Conservation (phyloP, 2,113 vertebrate species). For the Motacilla alba region DNA sequence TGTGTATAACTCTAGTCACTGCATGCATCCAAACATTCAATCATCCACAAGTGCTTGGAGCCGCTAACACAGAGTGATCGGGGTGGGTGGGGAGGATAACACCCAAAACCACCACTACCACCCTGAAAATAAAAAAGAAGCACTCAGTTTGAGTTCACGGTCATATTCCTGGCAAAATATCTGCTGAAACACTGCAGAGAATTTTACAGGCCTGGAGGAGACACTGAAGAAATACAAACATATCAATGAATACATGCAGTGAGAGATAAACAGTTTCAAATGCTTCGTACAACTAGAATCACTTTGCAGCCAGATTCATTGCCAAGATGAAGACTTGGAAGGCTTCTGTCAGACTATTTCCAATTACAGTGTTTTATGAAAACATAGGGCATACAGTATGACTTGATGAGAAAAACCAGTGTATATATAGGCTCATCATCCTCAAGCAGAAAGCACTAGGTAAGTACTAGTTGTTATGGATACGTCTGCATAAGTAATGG, state of each 20-base stretch:
- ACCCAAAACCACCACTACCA: not conserved
- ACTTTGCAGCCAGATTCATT: slow-evolving; percentile 54
- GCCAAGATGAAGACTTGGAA: slow-evolving; percentile 60
- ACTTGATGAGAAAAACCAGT: slow-evolving; percentile 40
- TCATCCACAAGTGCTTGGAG: not conserved
- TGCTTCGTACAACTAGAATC: slow-evolving; percentile 30
- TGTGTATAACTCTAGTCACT: not conserved
- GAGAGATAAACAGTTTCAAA: slow-evolving; percentile 72
- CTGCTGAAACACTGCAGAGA: not conserved
- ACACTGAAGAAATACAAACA: slow-evolving; percentile 66
- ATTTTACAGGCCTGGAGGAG: slow-evolving; percentile 65
- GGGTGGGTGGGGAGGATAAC: not conserved
- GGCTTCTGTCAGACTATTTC: slow-evolving; percentile 38
- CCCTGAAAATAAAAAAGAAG: not conserved
- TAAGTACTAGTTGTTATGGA: slow-evolving; percentile 37
- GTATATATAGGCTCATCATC: slow-evolving; percentile 39
- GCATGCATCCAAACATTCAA: not conserved
- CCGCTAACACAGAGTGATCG: not conserved
- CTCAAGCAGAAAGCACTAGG: slow-evolving; percentile 2
- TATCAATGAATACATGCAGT: slow-evolving; percentile 54
- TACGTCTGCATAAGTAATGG: slow-evolving; percentile 27
- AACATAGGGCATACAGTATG: not conserved
- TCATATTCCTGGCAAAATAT: slow-evolving; percentile 7
- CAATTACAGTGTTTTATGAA: slow-evolving; percentile 51
- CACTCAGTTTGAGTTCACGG: not conserved